phyloP scores from a whole-genome alignment of 2,797 vertebrate species.

The Tolypeutes matacus region DNA sequence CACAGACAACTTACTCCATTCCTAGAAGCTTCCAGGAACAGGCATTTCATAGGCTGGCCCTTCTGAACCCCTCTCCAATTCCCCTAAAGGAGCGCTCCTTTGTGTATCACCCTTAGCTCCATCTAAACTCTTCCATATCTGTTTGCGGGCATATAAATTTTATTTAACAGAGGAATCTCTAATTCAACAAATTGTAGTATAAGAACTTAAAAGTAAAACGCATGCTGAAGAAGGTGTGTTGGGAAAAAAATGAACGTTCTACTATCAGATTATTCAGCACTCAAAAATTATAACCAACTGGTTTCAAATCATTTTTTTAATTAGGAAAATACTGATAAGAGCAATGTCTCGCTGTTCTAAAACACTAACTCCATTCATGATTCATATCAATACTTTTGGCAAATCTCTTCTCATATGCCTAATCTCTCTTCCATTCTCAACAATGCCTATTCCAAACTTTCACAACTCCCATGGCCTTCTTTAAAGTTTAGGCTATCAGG shows the following conservation, averaged over 20 bases:
- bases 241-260: background rate
- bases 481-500: background rate
- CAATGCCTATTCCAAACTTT: background rate
- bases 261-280: background rate
- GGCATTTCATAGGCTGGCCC: background rate
- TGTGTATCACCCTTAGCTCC: background rate
- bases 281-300: background rate
- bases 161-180: background rate
- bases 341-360: background rate
- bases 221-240: background rate
- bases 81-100: background rate
- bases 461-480: background rate
- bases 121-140: background rate
- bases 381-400: background rate
- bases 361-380: background rate
- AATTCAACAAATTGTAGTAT: background rate
- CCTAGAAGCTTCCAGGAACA: background rate
- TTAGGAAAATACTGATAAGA: background rate
- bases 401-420: background rate
- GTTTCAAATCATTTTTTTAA: background rate
- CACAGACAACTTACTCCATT: background rate
- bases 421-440: background rate
- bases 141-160: background rate
- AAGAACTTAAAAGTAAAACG: slow-evolving; percentile 1
- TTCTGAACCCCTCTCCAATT: background rate